Conservation (phyloP, 2,113 vertebrate species). For the Gymnocephalus cernua region DNA sequence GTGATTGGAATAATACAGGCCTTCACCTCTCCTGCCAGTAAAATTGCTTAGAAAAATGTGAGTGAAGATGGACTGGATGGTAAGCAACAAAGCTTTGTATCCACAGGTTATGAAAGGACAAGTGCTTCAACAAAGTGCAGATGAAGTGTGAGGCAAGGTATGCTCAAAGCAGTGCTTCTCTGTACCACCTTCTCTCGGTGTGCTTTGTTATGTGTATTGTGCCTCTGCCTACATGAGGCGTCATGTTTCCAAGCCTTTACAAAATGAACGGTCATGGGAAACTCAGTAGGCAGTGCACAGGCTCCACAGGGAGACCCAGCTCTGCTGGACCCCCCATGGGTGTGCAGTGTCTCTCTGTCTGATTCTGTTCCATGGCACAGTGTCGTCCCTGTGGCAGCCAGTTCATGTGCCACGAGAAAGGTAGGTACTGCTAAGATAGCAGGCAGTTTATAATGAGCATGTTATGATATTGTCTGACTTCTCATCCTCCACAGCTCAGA, state of each 20-base stretch:
- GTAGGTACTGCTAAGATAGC: background rate
- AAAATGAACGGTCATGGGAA: slow-evolving; percentile 80
- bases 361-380: slow-evolving; percentile 66
- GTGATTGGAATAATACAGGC: background rate
- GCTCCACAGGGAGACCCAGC: slow-evolving; percentile 66
- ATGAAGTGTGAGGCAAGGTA: slow-evolving; percentile 8
- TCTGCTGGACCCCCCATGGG: slow-evolving; percentile 64
- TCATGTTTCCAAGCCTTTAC: slow-evolving; percentile 57
- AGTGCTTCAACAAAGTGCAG: slow-evolving; percentile 1
- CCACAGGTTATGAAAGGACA: slow-evolving; percentile 16
- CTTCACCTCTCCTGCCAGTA: background rate
- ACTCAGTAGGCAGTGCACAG: slow-evolving; percentile 64
- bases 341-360: slow-evolving; percentile 71
- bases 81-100: slow-evolving; percentile 1
- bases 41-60: background rate
- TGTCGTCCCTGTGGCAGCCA: slow-evolving; percentile 28
- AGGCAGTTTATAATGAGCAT: background rate
- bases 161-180: slow-evolving; percentile 16
- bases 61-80: background rate
- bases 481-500: background rate
- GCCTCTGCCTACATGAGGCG: slow-evolving; percentile 43
- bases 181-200: slow-evolving; percentile 8
- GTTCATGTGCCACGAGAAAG: slow-evolving; percentile 7
- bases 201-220: slow-evolving; percentile 64
- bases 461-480: background rate